Evolutionary conservation across 2,888 invertebrate genomes (phyloP).

Genomic region (Zhengitettix transpicula): DNA sequence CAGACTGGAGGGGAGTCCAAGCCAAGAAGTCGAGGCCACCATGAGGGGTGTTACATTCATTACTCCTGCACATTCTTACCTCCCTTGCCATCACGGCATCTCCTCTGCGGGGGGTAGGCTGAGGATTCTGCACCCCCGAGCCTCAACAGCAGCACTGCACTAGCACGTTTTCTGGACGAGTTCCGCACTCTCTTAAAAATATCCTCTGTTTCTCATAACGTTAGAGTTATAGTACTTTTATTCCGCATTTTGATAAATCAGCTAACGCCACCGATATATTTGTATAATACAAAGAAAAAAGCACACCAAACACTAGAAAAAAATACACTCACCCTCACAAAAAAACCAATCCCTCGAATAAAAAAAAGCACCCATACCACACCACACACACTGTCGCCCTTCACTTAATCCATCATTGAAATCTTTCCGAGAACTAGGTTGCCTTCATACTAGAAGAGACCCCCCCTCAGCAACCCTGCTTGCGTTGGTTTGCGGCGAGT

Average conservation of each 20-base stretch:
- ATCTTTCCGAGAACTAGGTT: constrained; percentile 1
- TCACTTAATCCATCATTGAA: constrained; percentile 3
- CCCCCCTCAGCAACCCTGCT: constrained; percentile 20
- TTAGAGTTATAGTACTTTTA: neutral
- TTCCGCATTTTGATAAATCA: neutral
- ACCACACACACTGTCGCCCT: constrained; percentile 3
- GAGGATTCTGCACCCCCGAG: constrained; percentile 2
- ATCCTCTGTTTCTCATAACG: neutral
- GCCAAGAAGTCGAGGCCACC: neutral
- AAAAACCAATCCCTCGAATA: neutral
- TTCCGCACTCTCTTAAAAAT: neutral
- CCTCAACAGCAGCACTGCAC: neutral
- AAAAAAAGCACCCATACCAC: neutral
- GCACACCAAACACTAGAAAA: neutral
- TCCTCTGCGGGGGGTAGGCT: constrained; percentile 4
- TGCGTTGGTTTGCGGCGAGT: constrained; percentile 20
- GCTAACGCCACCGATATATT: neutral
- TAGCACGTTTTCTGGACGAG: neutral
- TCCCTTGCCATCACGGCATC: constrained; percentile 37
- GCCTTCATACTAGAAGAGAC: constrained; percentile 3
- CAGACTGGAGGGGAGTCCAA: neutral
- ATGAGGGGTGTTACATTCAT: neutral
- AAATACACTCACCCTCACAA: neutral
- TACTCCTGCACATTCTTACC: constrained; percentile 20
- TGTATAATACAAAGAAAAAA: neutral